Conservation (phyloP, 2,113 vertebrate genomes). For the Neogobius melanostomus region DNA sequence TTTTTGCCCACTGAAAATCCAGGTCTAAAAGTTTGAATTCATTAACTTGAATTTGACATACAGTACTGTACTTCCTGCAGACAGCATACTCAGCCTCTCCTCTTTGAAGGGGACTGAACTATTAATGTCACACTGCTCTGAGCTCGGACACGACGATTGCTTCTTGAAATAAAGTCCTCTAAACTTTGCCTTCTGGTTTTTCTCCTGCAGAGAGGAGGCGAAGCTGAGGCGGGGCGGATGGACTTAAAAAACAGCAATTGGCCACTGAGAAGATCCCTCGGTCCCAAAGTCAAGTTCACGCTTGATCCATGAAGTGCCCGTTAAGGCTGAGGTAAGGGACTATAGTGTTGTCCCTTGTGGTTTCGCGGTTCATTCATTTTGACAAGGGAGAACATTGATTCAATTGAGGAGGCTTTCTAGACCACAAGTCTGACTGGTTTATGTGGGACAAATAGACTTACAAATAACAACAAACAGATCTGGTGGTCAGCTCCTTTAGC, state of each 20-base stretch:
- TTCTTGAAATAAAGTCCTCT: no score
- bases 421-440: not conserved
- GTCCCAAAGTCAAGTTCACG: not conserved
- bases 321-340: conserved; percentile 4
- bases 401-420: not conserved
- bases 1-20: no score
- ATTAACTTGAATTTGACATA: no score
- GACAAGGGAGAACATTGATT: not conserved
- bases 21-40: no score
- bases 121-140: not conserved
- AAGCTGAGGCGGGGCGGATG: conserved; percentile 4
- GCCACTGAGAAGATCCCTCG: not conserved
- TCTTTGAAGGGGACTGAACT: not conserved
- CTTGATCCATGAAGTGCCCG: conserved; percentile 10
- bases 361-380: not conserved
- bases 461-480: not conserved
- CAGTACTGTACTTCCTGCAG: no score
- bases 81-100: not conserved
- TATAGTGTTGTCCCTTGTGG: not conserved
- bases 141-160: not conserved
- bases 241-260: not conserved
- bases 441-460: not conserved
- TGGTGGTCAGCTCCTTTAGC: not conserved
- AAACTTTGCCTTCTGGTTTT: not conserved
- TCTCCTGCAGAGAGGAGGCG: conserved; percentile 1